Base-by-base conservation (phyloP, 2,797 vertebrate genomes). In the Tenualosa thibaudeaui region DNA sequence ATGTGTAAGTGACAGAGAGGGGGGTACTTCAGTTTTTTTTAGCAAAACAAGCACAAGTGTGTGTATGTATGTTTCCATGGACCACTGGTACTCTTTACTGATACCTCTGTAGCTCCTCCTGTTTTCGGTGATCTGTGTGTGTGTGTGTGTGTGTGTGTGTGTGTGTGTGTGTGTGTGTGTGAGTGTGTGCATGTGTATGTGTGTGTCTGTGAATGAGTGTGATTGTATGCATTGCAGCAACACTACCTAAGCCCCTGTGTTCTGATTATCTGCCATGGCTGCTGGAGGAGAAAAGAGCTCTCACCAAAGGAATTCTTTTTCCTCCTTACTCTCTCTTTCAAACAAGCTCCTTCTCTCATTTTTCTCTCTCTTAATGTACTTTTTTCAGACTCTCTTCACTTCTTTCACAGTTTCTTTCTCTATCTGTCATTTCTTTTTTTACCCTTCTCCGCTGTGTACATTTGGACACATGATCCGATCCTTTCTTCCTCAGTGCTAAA, bases 191-290 rank as follows among this genome's bases (percentile, higher is more conserved):
- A n/a, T 2, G 22, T 62, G 22, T 62, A 8, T 62, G 58, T 62
- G 58, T 65, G 24, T 68, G 62, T 68, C 26, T 68, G 37, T 75
- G 68, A 7, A 37, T 75, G 68, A 5, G 37, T 75, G 37, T 43
- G 68, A 43, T 37, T 75, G 68, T 5, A 37, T 43, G 4, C 43
- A 17, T 43, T 56, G 86, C 86, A 86, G 87, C 86, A 26, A 56
- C 78, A 85, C 86, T 40, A 10, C 84, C 78, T 82, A 54, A 82
- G 83, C 84, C 84, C 86, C 85, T 85, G 83, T 62, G 53, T 83
- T 65, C 88, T 88, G 86, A 89, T 89, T 89, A 90, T 85, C 86
- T 65, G n/a, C 81, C 58, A 87, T 87, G 84, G 84, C 88, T 75
- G 82, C 81, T 87, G 53, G 43, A 87, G 83, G 60, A 89, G 81